Percentiles rank a stretch among this genome's conserved stretches.
Conservation (phyloP, 92 coral and sea anemone species). For the Plumapathes pennacea region DNA sequence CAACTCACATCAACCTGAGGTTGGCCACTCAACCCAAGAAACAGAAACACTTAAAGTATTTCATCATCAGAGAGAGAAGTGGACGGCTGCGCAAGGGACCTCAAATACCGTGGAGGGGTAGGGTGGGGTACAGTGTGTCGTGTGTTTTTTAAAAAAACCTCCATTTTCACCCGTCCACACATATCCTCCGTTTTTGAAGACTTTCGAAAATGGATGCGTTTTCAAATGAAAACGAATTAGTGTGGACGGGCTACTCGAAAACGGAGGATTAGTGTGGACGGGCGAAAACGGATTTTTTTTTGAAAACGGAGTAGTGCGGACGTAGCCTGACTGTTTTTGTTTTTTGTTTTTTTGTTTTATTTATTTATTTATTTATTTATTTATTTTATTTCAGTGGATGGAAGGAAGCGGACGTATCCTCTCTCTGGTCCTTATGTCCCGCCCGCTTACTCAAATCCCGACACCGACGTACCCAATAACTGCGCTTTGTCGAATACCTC, state of each 20-base stretch:
- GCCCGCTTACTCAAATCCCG: conserved; percentile 7
- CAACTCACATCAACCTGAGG: conserved; percentile 89
- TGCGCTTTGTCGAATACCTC: conserved; percentile 35
- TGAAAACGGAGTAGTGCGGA: no score
- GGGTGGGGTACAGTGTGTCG: conserved; percentile 1
- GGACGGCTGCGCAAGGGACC: conserved; percentile 87
- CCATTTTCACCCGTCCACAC: no score
- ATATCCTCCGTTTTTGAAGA: no score
- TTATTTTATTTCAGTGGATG: conserved; percentile 57
- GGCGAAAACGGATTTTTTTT: no score
- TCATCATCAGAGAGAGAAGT: conserved; percentile 63
- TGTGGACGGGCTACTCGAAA: no score
- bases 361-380: no score
- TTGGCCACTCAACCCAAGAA: conserved; percentile 98
- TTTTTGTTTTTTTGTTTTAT: background rate
- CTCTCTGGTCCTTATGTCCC: conserved; percentile 48
- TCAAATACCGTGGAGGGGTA: conserved; percentile 93
- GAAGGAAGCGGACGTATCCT: conserved; percentile 67
- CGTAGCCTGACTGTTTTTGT: background rate
- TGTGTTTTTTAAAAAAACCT: no score
- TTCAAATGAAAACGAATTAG: no score
- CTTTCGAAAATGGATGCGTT: no score
- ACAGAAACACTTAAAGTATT: conserved; percentile 93
- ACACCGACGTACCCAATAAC: conserved; percentile 54
- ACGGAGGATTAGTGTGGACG: no score